These are phyloP conservation scores for Pitta sordida DNA, from an alignment of 2,113 vertebrate genomes.

Conservation along the genomic window DNA sequence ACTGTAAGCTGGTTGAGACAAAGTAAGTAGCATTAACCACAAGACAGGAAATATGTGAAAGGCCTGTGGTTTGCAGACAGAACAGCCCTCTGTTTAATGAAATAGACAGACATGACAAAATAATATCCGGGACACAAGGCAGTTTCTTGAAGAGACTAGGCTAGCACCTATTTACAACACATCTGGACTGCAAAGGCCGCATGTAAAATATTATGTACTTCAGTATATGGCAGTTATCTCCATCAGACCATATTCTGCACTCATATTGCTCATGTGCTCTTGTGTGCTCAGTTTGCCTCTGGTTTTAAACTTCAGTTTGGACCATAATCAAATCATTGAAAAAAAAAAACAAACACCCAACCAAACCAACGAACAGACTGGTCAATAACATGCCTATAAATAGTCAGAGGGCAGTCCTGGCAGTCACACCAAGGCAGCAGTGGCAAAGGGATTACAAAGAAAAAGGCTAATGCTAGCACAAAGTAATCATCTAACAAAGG, in stretches of 20 bases:
- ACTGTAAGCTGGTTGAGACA: slow-evolving; percentile 45
- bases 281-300: neutral
- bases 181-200: neutral
- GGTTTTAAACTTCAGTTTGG: neutral
- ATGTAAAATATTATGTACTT: neutral
- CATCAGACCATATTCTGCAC: neutral
- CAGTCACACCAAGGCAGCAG: neutral
- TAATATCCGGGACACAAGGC: neutral
- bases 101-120: neutral
- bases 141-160: neutral
- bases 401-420: neutral
- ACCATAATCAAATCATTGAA: neutral
- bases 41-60: neutral
- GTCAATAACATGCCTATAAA: neutral
- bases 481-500: neutral
- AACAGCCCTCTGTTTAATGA: neutral
- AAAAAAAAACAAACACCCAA: neutral
- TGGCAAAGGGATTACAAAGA: neutral
- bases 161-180: neutral
- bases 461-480: neutral
- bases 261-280: neutral
- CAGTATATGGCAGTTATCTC: neutral
- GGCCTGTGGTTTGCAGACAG: neutral
- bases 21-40: slow-evolving; percentile 32
- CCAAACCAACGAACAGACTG: neutral